Evolutionary conservation across 2,888 invertebrate genomes (phyloP).

Genomic region (Serrognathus titanus): DNA sequence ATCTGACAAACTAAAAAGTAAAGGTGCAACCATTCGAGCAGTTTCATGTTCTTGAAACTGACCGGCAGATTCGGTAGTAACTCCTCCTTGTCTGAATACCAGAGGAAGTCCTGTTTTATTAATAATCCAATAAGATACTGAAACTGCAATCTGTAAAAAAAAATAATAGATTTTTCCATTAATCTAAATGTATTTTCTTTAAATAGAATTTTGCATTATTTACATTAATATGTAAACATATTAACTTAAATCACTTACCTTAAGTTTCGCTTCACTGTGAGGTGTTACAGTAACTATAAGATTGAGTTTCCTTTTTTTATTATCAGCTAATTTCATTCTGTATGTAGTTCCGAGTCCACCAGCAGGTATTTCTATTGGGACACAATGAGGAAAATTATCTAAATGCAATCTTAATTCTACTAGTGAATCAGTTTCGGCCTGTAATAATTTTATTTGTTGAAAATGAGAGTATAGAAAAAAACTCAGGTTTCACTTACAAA

Average conservation of each 20-base stretch:
- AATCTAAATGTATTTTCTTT: no score
- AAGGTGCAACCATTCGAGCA: constrained; percentile 86
- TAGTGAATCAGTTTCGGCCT: no score
- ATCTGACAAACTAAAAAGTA: constrained; percentile 92
- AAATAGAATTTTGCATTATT: not conserved
- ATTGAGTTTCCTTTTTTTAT: constrained; percentile 67
- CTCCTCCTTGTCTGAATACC: constrained; percentile 88
- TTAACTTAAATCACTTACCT: constrained; percentile 28
- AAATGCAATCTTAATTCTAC: constrained; percentile 40
- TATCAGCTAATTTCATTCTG: constrained; percentile 70
- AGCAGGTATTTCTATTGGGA: constrained; percentile 36
- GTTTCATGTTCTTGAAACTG: constrained; percentile 94
- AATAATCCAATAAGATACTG: constrained; percentile 90
- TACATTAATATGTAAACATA: no score
- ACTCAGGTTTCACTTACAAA: constrained; percentile 30
- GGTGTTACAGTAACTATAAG: constrained; percentile 59
- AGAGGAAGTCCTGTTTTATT: constrained; percentile 96
- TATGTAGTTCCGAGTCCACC: constrained; percentile 35
- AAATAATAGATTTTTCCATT: not conserved
- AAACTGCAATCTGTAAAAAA: constrained; percentile 62
- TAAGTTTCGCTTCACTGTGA: constrained; percentile 43
- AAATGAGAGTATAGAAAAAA: constrained; percentile 6
- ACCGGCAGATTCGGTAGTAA: constrained; percentile 73
- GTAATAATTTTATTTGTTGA: no score
- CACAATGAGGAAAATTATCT: constrained; percentile 69